These are phyloP conservation scores for Coleophora deauratella DNA, from an alignment of 2,888 invertebrate genomes.

Conservation along the genomic window DNA sequence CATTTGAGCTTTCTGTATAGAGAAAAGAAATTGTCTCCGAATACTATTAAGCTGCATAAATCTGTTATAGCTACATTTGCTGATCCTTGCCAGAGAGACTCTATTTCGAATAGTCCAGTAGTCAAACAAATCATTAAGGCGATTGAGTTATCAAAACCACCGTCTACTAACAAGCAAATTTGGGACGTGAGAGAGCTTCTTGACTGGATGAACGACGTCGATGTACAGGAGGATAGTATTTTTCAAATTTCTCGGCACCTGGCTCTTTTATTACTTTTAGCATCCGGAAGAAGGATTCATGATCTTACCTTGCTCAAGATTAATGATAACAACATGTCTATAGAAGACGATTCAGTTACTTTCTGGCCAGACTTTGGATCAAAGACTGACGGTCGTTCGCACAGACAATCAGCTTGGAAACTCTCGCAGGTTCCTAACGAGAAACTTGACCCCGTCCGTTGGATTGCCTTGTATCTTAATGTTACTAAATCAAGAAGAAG, in stretches of 20 bases:
- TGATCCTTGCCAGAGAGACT: too few relatives aligned
- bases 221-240: too few relatives aligned
- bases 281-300: neutral
- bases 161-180: too few relatives aligned
- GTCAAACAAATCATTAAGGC: too few relatives aligned
- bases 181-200: too few relatives aligned
- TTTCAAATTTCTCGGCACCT: neutral
- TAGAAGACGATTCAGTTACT: neutral
- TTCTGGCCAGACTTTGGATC: neutral
- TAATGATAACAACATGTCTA: neutral
- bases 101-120: too few relatives aligned
- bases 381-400: neutral
- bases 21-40: too few relatives aligned
- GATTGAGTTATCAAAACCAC: too few relatives aligned
- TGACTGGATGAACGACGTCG: too few relatives aligned
- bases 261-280: neutral
- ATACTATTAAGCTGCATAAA: too few relatives aligned
- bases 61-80: too few relatives aligned
- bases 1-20: too few relatives aligned
- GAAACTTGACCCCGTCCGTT: neutral
- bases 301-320: neutral
- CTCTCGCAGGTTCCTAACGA: neutral
- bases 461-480: neutral
- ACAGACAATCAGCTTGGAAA: neutral
- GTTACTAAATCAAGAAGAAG: neutral